phyloP scores from a whole-genome alignment of 2,888 invertebrate species.

The Tetramorium bicarinatum region DNA sequence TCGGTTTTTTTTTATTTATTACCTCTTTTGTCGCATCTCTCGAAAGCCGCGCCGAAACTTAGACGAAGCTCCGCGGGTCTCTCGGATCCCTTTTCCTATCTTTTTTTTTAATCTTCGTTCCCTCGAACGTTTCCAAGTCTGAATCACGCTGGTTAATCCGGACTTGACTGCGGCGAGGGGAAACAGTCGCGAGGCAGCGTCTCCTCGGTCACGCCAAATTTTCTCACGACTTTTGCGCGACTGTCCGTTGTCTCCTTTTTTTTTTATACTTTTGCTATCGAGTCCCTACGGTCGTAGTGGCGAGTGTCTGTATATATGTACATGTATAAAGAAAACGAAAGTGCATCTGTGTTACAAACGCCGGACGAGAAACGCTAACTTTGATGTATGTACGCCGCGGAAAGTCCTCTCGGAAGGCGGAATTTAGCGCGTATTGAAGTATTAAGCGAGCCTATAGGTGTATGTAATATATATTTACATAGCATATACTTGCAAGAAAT shows the following conservation, averaged over 20 bases:
- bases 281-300: slow-evolving; percentile 52
- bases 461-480: slow-evolving; percentile 75
- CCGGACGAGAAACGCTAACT: slow-evolving; percentile 42
- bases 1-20: slow-evolving; percentile 38
- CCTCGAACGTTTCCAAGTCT: neutral
- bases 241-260: slow-evolving; percentile 35
- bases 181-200: slow-evolving; percentile 30
- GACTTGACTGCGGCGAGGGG: neutral
- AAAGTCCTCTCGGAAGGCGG: slow-evolving; percentile 47
- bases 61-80: slow-evolving; percentile 22
- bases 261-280: slow-evolving; percentile 70
- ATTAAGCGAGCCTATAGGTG: slow-evolving; percentile 79
- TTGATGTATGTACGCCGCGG: slow-evolving; percentile 45
- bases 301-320: slow-evolving; percentile 63
- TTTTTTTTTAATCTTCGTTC: neutral
- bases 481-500: slow-evolving; percentile 66
- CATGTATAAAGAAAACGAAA: slow-evolving; percentile 55
- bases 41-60: neutral
- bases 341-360: slow-evolving; percentile 53
- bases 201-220: slow-evolving; percentile 1
- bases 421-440: slow-evolving; percentile 68
- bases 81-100: neutral
- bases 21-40: neutral
- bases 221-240: slow-evolving; percentile 39
- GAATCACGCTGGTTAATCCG: slow-evolving; percentile 1